Evolutionary conservation across 2,113 vertebrate genomes (phyloP).

Genomic region (Callaeas wilsoni): DNA sequence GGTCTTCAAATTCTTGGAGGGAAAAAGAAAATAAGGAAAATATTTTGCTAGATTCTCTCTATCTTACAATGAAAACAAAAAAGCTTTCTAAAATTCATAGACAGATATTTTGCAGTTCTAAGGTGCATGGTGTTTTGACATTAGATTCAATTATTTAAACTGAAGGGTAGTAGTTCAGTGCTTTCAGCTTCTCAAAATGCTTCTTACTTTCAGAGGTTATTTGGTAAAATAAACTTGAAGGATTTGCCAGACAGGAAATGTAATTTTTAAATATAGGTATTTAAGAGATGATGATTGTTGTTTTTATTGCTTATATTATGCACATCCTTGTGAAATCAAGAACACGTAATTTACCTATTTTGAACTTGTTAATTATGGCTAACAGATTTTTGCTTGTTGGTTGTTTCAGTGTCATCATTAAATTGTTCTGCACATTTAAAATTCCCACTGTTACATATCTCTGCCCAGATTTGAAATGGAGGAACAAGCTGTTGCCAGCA

Average conservation of each 20-base stretch:
- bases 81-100: neutral
- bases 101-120: neutral
- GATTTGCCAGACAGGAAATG: neutral
- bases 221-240: neutral
- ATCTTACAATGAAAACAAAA: neutral
- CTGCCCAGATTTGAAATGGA: neutral
- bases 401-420: neutral
- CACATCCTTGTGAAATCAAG: neutral
- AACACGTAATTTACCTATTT: neutral
- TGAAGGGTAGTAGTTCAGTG: neutral
- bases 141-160: neutral
- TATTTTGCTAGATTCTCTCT: neutral
- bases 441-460: neutral
- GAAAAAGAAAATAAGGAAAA: neutral
- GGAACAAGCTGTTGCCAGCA: neutral
- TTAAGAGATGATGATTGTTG: neutral
- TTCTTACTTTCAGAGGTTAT: neutral
- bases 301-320: neutral
- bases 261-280: neutral
- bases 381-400: neutral
- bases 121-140: neutral
- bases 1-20: neutral
- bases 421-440: neutral
- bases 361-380: neutral
- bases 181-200: neutral